Percentiles rank a stretch among this genome's conserved stretches.
These are phyloP conservation scores for Tonatia bakeri DNA, from an alignment of 2,113 vertebrate species.

Conservation along the genomic window DNA sequence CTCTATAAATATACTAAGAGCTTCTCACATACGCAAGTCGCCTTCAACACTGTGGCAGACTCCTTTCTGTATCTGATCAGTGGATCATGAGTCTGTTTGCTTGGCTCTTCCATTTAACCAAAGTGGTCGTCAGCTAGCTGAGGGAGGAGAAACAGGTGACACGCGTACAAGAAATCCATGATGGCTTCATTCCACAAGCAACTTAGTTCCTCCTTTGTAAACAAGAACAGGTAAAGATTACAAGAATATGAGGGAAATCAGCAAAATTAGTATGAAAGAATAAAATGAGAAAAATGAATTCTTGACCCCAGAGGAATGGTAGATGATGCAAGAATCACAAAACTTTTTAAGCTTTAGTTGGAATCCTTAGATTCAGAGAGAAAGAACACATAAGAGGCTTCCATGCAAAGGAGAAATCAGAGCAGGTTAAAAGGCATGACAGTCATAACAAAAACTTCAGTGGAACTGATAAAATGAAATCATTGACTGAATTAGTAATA, in stretches of 20 bases:
- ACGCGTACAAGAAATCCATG: neutral
- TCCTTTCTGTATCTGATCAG: neutral
- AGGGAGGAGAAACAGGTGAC: neutral
- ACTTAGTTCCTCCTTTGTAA: neutral
- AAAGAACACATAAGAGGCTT: neutral
- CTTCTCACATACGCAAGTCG: neutral
- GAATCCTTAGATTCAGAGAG: neutral
- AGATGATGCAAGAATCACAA: neutral
- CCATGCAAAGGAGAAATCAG: neutral
- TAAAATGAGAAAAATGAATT: neutral
- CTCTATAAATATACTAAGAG: neutral
- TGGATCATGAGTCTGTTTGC: neutral
- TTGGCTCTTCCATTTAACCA: neutral
- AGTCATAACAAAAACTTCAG: neutral
- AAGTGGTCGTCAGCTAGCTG: neutral
- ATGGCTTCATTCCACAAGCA: neutral
- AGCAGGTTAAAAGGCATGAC: neutral
- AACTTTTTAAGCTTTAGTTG: neutral
- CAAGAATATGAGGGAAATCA: neutral
- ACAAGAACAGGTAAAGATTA: neutral
- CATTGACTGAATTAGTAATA: neutral
- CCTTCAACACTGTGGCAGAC: neutral
- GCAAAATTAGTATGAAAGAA: neutral
- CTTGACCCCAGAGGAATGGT: neutral
- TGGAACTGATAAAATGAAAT: neutral